Conservation (phyloP, 2,797 vertebrate species). For the Hirundo rustica region DNA sequence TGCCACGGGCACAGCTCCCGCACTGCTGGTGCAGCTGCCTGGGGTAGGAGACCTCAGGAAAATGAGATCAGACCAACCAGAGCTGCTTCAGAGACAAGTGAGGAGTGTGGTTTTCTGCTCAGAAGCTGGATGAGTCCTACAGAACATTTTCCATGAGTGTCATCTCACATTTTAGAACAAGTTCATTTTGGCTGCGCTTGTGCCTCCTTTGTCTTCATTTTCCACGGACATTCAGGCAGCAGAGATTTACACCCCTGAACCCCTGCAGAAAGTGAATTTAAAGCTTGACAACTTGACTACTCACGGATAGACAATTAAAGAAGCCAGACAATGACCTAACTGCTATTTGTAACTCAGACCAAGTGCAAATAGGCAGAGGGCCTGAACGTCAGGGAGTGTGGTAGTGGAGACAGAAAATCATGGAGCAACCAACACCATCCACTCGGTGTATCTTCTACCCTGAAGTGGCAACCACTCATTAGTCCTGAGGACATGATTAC, state of each 20-base stretch:
- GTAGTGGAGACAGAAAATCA: slow-evolving; percentile 13
- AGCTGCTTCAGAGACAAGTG: background rate
- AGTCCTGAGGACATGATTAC: background rate
- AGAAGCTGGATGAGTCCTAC: background rate
- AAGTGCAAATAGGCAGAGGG: slow-evolving; percentile 1
- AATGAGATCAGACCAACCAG: background rate
- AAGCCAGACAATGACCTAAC: slow-evolving; percentile 29
- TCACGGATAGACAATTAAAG: slow-evolving; percentile 32
- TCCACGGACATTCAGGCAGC: background rate
- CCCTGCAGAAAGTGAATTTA: background rate
- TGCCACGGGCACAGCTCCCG: background rate
- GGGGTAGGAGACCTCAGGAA: background rate
- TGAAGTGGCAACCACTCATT: background rate
- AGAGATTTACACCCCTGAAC: slow-evolving; percentile 5
- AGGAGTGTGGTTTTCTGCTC: background rate
- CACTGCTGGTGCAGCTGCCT: background rate
- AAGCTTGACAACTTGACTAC: background rate
- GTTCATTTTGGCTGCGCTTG: background rate
- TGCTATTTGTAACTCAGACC: slow-evolving; percentile 38
- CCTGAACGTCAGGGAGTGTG: background rate
- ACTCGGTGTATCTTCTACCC: background rate
- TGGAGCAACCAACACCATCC: background rate
- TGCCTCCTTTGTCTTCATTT: background rate
- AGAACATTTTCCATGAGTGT: background rate
- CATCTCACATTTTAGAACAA: background rate